phyloP scores from a whole-genome alignment of 2,888 invertebrate genomes.

The Nipponacmea schrenckii region DNA sequence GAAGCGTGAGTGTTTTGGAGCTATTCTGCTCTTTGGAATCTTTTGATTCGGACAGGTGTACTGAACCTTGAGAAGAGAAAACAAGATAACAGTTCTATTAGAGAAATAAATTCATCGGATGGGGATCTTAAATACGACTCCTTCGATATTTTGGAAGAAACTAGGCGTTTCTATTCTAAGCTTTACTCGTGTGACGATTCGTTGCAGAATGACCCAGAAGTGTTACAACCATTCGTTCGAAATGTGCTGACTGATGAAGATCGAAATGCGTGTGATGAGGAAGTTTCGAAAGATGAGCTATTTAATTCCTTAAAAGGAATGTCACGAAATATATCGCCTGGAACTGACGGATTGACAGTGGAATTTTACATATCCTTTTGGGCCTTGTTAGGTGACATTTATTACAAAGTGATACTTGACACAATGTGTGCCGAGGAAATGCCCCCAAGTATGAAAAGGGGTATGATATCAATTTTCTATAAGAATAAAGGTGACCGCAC shows the following conservation, averaged over 20 bases:
- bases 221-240: too few species aligned
- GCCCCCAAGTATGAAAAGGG: conserved; percentile 18
- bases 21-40: not conserved
- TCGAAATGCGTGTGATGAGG: not conserved
- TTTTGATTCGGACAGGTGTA: not conserved
- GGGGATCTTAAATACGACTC: not conserved
- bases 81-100: conserved; percentile 16
- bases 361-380: conserved; percentile 33
- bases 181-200: conserved; percentile 12
- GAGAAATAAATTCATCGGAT: not conserved
- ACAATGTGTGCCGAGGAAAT: conserved; percentile 21
- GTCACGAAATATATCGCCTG: conserved; percentile 33
- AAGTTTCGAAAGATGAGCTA: too few species aligned
- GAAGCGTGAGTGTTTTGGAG: not conserved
- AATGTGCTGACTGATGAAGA: too few species aligned
- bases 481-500: conserved; percentile 30
- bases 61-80: conserved; percentile 14
- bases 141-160: conserved; percentile 12
- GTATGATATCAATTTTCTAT: conserved; percentile 31
- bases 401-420: conserved; percentile 16
- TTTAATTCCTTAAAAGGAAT: conserved; percentile 19
- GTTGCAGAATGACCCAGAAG: too few species aligned
- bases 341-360: conserved; percentile 35
- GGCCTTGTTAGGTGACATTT: too few species aligned
- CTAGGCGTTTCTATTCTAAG: conserved; percentile 8